Evolutionary conservation across 2,797 vertebrate genomes (phyloP).

Genomic region (Tachyglossus aculeatus): DNA sequence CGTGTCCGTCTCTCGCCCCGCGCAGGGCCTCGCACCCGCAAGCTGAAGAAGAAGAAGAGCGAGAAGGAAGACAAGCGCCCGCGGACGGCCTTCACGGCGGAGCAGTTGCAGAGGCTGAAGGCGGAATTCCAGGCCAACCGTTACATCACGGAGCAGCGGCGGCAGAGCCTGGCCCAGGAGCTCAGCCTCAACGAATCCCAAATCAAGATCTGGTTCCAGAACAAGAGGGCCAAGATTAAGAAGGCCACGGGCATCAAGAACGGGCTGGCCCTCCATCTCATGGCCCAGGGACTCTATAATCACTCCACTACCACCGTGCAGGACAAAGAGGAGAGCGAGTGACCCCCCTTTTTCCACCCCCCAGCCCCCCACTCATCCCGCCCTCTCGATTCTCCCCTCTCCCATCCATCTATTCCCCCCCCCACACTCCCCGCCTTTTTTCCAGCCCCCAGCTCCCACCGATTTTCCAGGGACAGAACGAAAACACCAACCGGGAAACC

Average conservation of each 20-base stretch:
- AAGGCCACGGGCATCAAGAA: conserved; percentile 95
- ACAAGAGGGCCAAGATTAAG: conserved; percentile 97
- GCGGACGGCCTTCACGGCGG: conserved; percentile 93
- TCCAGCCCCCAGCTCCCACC: neutral
- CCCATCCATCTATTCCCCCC: conserved; percentile 18
- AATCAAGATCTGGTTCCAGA: conserved; percentile 99
- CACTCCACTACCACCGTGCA: conserved; percentile 96
- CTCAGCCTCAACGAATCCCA: conserved; percentile 97
- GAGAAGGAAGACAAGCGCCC: conserved; percentile 97
- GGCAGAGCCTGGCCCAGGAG: conserved; percentile 93
- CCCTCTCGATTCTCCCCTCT: conserved; percentile 30
- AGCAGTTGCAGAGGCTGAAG: conserved; percentile 97
- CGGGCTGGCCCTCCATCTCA: conserved; percentile 93
- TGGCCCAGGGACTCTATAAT: conserved; percentile 99
- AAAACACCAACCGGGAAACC: neutral
- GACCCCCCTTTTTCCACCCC: conserved; percentile 38
- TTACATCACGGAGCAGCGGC: conserved; percentile 96
- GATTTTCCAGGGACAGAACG: conserved; percentile 19
- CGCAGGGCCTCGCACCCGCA: conserved; percentile 94
- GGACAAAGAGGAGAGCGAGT: conserved; percentile 95
- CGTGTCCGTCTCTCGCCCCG: conserved; percentile 23
- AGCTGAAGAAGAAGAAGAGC: conserved; percentile 97
- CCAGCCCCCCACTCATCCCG: conserved; percentile 21
- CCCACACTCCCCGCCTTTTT: neutral
- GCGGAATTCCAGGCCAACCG: conserved; percentile 95